Percentiles rank a stretch among this genome's conserved stretches.
These are phyloP conservation scores for Neoascia interrupta DNA, from an alignment of 2,888 invertebrate species.

Conservation along the genomic window DNA sequence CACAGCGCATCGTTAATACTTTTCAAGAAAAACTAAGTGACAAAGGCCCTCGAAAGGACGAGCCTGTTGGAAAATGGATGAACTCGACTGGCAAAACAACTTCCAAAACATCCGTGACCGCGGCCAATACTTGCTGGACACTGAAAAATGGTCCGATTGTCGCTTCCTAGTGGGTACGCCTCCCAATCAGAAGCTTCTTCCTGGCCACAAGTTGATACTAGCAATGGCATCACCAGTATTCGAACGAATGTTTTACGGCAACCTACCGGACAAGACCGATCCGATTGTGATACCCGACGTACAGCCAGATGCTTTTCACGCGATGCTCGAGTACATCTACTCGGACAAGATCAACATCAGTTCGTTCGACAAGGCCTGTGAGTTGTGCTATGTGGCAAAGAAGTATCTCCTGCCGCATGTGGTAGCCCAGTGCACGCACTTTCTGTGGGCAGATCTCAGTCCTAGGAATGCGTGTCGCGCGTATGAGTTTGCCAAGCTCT, in stretches of 20 bases:
- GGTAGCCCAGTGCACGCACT: conserved; percentile 90
- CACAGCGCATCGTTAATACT: too few species aligned
- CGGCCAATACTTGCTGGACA: conserved; percentile 87
- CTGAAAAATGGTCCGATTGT: conserved; percentile 91
- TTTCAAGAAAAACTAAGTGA: neutral
- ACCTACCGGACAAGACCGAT: conserved; percentile 88
- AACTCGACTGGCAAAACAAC: conserved; percentile 87
- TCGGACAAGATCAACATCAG: conserved; percentile 89
- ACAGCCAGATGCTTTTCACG: conserved; percentile 91
- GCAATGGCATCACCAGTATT: conserved; percentile 94
- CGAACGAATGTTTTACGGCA: conserved; percentile 93
- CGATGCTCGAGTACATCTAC: conserved; percentile 91
- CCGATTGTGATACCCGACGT: conserved; percentile 91
- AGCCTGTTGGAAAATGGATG: conserved; percentile 36
- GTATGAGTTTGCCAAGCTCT: conserved; percentile 91
- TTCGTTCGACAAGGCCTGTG: conserved; percentile 92
- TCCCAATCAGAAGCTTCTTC: conserved; percentile 86
- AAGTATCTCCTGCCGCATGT: conserved; percentile 92
- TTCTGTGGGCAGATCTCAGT: conserved; percentile 85
- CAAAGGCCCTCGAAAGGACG: neutral
- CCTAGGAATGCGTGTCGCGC: conserved; percentile 91
- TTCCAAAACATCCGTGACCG: conserved; percentile 87
- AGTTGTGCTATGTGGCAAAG: conserved; percentile 92
- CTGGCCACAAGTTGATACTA: conserved; percentile 89
- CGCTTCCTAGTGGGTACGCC: conserved; percentile 90